Evolutionary conservation across 2,797 vertebrate species (phyloP).

Genomic region (Danio tinwini): DNA sequence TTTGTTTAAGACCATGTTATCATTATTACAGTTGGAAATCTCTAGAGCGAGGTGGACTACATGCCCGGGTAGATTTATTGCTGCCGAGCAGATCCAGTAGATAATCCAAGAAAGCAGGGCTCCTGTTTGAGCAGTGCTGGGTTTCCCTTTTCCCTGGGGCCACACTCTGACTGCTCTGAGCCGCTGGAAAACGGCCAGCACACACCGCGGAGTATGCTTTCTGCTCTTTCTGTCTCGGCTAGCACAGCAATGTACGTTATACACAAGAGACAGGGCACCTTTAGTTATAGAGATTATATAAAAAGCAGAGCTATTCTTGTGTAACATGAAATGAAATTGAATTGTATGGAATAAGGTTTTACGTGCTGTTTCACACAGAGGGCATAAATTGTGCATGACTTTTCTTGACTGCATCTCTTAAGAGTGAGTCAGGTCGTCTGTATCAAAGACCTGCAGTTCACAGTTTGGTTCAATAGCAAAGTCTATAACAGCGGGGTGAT

Average conservation of each 20-base stretch:
- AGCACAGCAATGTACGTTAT: conserved; percentile 2
- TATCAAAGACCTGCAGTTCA: neutral
- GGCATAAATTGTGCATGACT: neutral
- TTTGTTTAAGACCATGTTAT: conserved; percentile 10
- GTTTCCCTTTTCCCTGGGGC: neutral
- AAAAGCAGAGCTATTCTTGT: neutral
- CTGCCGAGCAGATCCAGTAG: neutral
- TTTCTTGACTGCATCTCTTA: neutral
- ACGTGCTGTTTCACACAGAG: neutral
- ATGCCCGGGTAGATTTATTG: neutral
- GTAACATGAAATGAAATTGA: neutral
- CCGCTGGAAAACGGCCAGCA: conserved; percentile 6
- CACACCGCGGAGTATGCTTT: conserved; percentile 7
- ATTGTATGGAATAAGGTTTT: neutral
- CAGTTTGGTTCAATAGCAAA: conserved; percentile 12
- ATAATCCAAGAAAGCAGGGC: conserved; percentile 15
- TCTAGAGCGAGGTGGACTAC: neutral
- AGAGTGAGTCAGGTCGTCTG: neutral
- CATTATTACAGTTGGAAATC: conserved; percentile 3
- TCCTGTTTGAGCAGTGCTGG: neutral
- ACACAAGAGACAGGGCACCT: conserved; percentile 2
- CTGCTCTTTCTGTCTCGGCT: conserved; percentile 1
- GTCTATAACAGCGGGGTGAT: neutral
- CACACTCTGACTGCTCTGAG: conserved; percentile 6
- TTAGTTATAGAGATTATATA: conserved; percentile 17